Evolutionary conservation across 2,113 vertebrate genomes (phyloP), one percentile per base, ranked within the genome.

Genomic region (Ctenomys sociabilis): DNA sequence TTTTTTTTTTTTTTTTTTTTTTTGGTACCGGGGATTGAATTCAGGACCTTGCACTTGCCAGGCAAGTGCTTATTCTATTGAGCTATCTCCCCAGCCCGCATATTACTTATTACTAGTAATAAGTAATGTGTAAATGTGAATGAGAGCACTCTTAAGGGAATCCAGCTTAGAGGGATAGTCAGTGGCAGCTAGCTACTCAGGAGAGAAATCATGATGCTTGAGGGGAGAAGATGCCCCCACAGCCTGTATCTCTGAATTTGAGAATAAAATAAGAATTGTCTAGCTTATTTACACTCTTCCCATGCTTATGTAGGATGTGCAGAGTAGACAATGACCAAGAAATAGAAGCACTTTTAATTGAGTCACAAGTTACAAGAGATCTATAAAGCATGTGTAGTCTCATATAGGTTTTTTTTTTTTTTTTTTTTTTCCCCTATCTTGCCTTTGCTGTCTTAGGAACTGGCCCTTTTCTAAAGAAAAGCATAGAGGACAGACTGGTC

Each of bases 371-470:
- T 26, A 17, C 49, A 63, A 85, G 59, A 82, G 57, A 92, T 21
- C 59, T 75, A 0, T 73, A 85, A 95, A 40, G 49, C 16, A 3
- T 45, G 10, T 93, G 32, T 66, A 30, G 85, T 89, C 49, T 91
- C 83, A 90, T 19, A n/a, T 91, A 52, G 16, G 43, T 81, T 57
- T 80, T 64, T 61, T 54, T 92, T 3, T 57, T 63, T 30, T 81
- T 57, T 80, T 64, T 61, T 54, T 92, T 3, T 57, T 63, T 30
- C 82, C 32, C 91, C n/a, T 14, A 21, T 93, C 45, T 94, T 68
- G 57, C 49, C 52, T 96, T 92, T 96, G 28, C 92, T 85, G 70
- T 96, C 52, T 68, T 97, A 97, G 97, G 91, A 91, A 35, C 49
- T 16, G 10, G 30, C 78, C 43, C 32, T 91, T 93, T 63, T 72